Percentiles rank a stretch among this genome's conserved stretches.
phyloP scores from a whole-genome alignment of 2,888 invertebrate species.

The Elysia crispata region DNA sequence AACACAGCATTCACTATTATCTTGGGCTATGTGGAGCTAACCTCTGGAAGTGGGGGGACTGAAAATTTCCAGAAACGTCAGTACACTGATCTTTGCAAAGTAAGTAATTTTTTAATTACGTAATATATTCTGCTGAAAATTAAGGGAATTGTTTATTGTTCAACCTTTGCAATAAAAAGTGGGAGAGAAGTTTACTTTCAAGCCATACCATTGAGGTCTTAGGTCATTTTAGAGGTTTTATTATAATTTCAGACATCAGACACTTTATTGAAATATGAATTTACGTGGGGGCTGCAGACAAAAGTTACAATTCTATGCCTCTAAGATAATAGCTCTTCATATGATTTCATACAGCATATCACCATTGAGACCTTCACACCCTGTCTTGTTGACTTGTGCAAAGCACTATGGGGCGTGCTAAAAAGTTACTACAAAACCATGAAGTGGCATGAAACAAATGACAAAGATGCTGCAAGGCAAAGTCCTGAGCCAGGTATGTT shows the following conservation, averaged over 20 bases:
- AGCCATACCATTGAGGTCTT: too few relatives aligned
- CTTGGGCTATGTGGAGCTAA: constrained; percentile 76
- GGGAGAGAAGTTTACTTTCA: too few relatives aligned
- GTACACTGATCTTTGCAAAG: constrained; percentile 88
- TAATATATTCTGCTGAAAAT: too few relatives aligned
- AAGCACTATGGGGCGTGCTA: constrained; percentile 89
- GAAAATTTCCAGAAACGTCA: constrained; percentile 82
- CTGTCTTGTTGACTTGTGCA: constrained; percentile 91
- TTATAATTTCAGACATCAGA: too few relatives aligned
- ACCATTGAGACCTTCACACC: constrained; percentile 83
- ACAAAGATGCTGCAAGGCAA: constrained; percentile 48
- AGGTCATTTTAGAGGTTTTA: too few relatives aligned
- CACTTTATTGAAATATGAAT: too few relatives aligned
- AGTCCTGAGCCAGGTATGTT: constrained; percentile 37
- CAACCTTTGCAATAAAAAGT: too few relatives aligned
- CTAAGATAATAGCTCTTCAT: neutral
- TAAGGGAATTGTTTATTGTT: too few relatives aligned
- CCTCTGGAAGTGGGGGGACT: constrained; percentile 60
- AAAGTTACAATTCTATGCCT: too few relatives aligned
- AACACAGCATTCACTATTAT: constrained; percentile 78
- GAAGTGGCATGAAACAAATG: constrained; percentile 84
- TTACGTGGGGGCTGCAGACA: too few relatives aligned
- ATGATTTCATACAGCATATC: constrained; percentile 65
- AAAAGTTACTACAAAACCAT: constrained; percentile 87
- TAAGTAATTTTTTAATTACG: too few relatives aligned